These are phyloP conservation scores for Neopelma chrysocephalum DNA, from an alignment of 2,797 vertebrate species.

Conservation along the genomic window DNA sequence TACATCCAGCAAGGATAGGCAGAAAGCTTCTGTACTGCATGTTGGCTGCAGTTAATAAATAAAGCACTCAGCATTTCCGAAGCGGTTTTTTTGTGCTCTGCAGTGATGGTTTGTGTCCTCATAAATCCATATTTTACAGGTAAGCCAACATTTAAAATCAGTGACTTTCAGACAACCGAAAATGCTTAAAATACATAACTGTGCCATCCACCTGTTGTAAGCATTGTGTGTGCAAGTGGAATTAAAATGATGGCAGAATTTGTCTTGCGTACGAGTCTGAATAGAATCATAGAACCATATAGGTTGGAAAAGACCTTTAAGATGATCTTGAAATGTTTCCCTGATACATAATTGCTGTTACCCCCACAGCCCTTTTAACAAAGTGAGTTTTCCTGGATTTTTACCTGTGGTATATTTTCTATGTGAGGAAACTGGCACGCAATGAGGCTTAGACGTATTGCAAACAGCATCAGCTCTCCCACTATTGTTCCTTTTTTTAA, in stretches of 20 bases:
- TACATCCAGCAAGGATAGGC: neutral
- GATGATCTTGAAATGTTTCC: neutral
- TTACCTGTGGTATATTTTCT: neutral
- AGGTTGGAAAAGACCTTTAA: neutral
- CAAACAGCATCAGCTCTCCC: neutral
- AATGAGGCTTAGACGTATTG: neutral
- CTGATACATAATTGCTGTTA: neutral
- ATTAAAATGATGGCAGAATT: neutral
- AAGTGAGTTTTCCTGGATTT: neutral
- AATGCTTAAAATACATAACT: neutral
- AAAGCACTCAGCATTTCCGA: neutral
- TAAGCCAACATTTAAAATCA: neutral
- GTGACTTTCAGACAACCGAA: neutral
- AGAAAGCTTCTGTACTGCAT: neutral
- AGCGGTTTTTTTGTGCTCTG: neutral
- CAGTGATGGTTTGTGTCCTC: neutral
- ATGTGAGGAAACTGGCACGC: neutral
- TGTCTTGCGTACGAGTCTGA: too few species aligned
- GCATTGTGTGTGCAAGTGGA: neutral
- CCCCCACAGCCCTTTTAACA: neutral
- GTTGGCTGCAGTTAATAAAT: neutral
- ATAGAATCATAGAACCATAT: neutral
- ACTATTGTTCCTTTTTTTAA: neutral
- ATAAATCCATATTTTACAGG: neutral
- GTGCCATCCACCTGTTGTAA: neutral